phyloP scores from a whole-genome alignment of 2,113 vertebrate species.

The Peromyscus leucopus region DNA sequence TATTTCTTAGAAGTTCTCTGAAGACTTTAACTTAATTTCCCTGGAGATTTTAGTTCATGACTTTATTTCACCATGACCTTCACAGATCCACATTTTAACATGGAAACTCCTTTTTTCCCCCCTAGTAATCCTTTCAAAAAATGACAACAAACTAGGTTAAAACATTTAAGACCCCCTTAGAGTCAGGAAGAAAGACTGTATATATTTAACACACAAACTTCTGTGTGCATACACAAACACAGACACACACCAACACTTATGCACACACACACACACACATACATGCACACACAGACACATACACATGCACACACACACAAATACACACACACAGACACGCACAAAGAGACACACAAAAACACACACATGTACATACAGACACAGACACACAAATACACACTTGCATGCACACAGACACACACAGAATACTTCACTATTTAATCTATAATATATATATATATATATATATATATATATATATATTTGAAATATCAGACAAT shows the following conservation, averaged over 20 bases:
- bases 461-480: not conserved
- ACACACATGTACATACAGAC: no score
- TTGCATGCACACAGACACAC: not conserved
- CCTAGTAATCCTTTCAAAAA: not conserved
- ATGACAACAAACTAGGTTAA: conserved; percentile 28
- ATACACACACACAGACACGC: no score
- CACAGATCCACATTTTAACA: conserved; percentile 36
- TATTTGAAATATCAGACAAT: not conserved
- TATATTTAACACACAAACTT: conserved; percentile 3
- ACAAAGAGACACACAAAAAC: no score
- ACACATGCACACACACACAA: no score
- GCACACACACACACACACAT: no score
- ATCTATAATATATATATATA: not conserved
- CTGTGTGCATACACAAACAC: not conserved
- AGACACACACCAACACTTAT: no score
- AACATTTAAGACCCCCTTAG: conserved; percentile 17
- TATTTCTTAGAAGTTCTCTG: conserved; percentile 49
- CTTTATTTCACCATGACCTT: conserved; percentile 59
- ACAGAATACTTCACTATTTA: not conserved
- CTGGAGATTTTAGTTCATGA: conserved; percentile 26
- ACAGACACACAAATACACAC: not conserved
- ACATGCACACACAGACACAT: no score
- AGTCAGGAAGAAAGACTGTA: not conserved
- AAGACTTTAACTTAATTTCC: not conserved
- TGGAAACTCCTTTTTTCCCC: not conserved